phyloP scores from a whole-genome alignment of 2,797 vertebrate genomes.

The Pipistrellus pipistrellus region DNA sequence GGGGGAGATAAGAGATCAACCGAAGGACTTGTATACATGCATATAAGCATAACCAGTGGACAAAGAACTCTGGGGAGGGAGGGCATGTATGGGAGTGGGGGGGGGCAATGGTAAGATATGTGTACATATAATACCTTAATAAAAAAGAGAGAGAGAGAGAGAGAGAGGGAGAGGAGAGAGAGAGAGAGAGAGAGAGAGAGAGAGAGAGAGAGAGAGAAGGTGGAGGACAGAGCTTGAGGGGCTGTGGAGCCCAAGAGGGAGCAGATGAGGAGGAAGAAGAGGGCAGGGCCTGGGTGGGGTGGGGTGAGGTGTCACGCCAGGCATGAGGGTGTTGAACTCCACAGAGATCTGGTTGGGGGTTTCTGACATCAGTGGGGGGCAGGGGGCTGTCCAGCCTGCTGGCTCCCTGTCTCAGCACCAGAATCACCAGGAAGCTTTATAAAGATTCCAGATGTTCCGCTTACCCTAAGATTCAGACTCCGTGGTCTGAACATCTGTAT shows the following conservation, averaged over 20 bases:
- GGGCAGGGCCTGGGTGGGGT: neutral
- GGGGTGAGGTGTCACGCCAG: neutral
- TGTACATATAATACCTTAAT: too few species aligned
- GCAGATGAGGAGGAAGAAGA: neutral
- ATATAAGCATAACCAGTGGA: too few species aligned
- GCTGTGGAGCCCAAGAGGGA: neutral
- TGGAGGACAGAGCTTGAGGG: neutral
- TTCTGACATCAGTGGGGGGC: accelerated
- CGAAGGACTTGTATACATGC: too few species aligned
- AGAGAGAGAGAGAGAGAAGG: neutral
- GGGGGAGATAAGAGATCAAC: too few species aligned
- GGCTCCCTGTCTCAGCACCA: neutral
- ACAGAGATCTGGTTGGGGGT: neutral
- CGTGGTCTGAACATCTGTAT: neutral
- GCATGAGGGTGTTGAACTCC: accelerated
- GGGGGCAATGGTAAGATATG: too few species aligned
- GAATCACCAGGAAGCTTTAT: neutral
- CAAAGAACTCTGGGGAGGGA: too few species aligned
- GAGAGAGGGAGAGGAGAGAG: too few species aligned
- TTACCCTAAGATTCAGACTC: neutral
- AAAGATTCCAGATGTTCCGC: neutral
- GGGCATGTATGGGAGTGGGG: too few species aligned
- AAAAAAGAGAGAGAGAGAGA: too few species aligned
- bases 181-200: too few species aligned
- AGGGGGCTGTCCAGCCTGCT: neutral